Evolutionary conservation across 2,797 vertebrate genomes (phyloP).

Genomic region (Steatocranus sp.): DNA sequence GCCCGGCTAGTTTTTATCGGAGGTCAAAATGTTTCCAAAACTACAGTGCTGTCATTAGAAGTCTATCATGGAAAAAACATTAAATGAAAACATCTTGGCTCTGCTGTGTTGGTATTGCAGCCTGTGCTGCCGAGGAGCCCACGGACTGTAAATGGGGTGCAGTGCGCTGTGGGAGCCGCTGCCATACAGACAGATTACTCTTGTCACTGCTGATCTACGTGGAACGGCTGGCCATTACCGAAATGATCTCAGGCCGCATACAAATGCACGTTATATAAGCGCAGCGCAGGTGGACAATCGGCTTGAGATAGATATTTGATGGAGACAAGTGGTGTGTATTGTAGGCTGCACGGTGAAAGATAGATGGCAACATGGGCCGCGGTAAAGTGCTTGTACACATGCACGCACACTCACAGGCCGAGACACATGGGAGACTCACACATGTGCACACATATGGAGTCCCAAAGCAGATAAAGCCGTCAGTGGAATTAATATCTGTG

Average conservation of each 20-base stretch:
- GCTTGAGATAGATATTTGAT: conserved; percentile 53
- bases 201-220: conserved; percentile 59
- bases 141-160: conserved; percentile 44
- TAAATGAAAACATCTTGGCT: conserved; percentile 28
- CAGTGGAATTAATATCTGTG: conserved; percentile 61
- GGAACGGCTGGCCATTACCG: conserved; percentile 52
- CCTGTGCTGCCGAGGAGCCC: not conserved
- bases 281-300: conserved; percentile 57
- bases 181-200: conserved; percentile 58
- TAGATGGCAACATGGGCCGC: conserved; percentile 24
- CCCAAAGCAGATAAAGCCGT: conserved; percentile 57
- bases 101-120: not conserved
- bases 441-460: conserved; percentile 22
- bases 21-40: conserved; percentile 27
- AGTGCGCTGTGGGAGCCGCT: conserved; percentile 41
- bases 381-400: conserved; percentile 1
- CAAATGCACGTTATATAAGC: conserved; percentile 57
- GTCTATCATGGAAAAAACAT: conserved; percentile 13
- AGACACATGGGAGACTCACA: conserved; percentile 3
- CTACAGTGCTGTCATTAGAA: conserved; percentile 8
- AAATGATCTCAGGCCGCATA: conserved; percentile 59
- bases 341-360: conserved; percentile 27
- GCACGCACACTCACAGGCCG: not conserved
- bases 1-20: not conserved
- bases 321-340: conserved; percentile 40